These are phyloP conservation scores for Strix aluco DNA, from an alignment of 2,113 vertebrate species.

Conservation along the genomic window DNA sequence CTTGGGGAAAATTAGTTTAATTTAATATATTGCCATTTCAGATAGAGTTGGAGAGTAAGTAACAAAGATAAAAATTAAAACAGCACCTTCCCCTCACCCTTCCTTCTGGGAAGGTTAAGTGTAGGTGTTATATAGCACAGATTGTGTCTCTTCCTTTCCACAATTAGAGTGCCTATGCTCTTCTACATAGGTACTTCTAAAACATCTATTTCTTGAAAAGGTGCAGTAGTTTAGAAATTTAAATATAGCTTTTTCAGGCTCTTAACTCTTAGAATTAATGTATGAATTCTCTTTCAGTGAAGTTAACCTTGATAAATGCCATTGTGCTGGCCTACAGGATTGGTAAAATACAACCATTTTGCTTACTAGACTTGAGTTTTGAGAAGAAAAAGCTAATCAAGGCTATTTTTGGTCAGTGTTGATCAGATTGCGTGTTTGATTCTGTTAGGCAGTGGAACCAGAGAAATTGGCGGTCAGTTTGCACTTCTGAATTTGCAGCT, in stretches of 20 bases:
- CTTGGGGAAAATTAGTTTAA: not conserved
- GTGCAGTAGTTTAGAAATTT: not conserved
- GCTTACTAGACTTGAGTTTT: not conserved
- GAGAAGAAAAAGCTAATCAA: not conserved
- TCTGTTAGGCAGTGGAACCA: not conserved
- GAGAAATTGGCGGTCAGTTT: not conserved
- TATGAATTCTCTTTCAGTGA: not conserved
- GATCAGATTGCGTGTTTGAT: not conserved
- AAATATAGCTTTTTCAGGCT: not conserved
- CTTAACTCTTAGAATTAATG: not conserved
- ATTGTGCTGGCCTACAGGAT: not conserved
- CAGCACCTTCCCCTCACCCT: accelerated
- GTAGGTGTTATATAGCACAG: not conserved
- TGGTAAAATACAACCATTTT: not conserved
- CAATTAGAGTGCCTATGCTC: not conserved
- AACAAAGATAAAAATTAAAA: not conserved
- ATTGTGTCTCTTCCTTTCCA: not conserved
- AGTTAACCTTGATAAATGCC: not conserved
- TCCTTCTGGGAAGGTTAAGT: not conserved
- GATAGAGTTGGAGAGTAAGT: not conserved
- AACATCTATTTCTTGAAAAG: not conserved
- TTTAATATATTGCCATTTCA: not conserved
- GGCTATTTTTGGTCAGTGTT: not conserved
- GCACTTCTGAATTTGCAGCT: not conserved
- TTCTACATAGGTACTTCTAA: not conserved